Evolutionary conservation across 2,888 invertebrate species (phyloP).

Genomic region (Chrysolina haemoptera): DNA sequence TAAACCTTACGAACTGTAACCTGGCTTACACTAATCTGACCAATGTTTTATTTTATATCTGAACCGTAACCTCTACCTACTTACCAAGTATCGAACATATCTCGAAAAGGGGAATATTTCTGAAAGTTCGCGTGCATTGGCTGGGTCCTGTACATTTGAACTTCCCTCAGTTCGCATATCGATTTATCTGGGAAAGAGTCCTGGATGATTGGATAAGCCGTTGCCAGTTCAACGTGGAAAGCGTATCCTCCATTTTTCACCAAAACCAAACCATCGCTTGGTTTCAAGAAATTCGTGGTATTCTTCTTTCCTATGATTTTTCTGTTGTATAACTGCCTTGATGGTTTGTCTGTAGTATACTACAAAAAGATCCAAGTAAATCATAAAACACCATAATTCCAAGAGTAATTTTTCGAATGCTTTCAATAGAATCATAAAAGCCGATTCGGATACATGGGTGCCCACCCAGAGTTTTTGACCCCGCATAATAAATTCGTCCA

Average conservation of each 20-base stretch:
- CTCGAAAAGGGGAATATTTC: slow-evolving; percentile 64
- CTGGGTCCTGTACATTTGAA: slow-evolving; percentile 59
- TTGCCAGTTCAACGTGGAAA: slow-evolving; percentile 64
- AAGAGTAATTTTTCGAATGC: too few species aligned
- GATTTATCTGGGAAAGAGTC: slow-evolving; percentile 59
- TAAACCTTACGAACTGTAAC: too few species aligned
- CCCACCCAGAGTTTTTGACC: too few species aligned
- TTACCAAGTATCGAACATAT: slow-evolving; percentile 64
- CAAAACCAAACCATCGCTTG: slow-evolving; percentile 57
- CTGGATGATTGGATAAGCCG: slow-evolving; percentile 64
- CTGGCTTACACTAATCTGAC: too few species aligned
- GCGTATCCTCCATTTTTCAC: slow-evolving; percentile 63
- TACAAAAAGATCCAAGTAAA: slow-evolving; percentile 44
- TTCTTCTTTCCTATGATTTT: slow-evolving; percentile 69
- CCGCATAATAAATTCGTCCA: too few species aligned
- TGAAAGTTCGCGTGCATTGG: slow-evolving; percentile 59
- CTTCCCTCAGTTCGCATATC: slow-evolving; percentile 65
- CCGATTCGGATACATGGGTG: too few species aligned
- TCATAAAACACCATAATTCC: too few species aligned
- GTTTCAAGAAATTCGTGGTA: slow-evolving; percentile 56
- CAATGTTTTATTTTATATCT: too few species aligned
- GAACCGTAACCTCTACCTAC: neutral
- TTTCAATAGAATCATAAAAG: too few species aligned
- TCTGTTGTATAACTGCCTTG: slow-evolving; percentile 73
- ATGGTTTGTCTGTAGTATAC: slow-evolving; percentile 71